A percentile compares a stretch with the other conserved stretches of the same genome.
phyloP scores from a whole-genome alignment of 2,797 vertebrate genomes.

The Gymnothorax reevesii region DNA sequence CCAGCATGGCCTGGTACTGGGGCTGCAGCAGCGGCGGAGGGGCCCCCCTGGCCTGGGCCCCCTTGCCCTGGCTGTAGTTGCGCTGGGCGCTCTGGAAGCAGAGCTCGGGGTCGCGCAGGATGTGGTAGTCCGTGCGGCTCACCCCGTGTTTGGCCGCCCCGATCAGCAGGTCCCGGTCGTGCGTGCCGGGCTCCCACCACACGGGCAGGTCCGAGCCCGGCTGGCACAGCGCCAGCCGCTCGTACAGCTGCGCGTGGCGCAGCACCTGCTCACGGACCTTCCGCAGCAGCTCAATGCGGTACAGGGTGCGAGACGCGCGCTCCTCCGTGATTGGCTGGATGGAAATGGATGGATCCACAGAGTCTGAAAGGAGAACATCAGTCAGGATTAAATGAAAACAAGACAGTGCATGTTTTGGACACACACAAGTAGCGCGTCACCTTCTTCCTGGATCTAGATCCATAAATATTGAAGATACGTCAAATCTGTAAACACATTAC shows the following conservation, averaged over 20 bases:
- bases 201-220: conserved; percentile 90
- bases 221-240: conserved; percentile 89
- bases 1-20: conserved; percentile 73
- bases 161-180: conserved; percentile 93
- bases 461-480: no score
- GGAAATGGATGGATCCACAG: conserved; percentile 84
- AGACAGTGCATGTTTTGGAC: no score
- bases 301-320: conserved; percentile 92
- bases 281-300: conserved; percentile 91
- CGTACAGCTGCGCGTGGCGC: conserved; percentile 85
- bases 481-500: no score
- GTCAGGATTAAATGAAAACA: not conserved
- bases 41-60: conserved; percentile 64
- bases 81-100: conserved; percentile 92
- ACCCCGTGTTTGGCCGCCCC: conserved; percentile 97
- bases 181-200: conserved; percentile 95
- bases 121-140: conserved; percentile 97
- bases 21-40: conserved; percentile 75
- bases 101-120: conserved; percentile 94
- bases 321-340: conserved; percentile 98
- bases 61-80: conserved; percentile 90
- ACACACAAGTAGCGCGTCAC: no score
- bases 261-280: conserved; percentile 96
- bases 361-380: conserved; percentile 65
- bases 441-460: no score